Conservation (phyloP, 2,888 invertebrate species). For the Morpho deidamia region DNA sequence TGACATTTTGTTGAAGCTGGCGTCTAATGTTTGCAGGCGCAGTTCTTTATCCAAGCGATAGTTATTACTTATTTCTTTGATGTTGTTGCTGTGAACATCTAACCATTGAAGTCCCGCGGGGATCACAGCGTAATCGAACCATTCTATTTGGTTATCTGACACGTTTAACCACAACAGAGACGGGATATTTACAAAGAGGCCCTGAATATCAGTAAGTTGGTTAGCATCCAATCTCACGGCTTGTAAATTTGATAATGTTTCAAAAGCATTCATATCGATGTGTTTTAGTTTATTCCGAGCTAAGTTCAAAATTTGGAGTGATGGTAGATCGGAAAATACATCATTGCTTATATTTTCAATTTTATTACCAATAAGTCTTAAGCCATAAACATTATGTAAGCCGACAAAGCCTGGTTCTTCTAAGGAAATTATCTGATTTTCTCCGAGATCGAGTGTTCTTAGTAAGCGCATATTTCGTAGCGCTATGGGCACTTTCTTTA, state of each 20-base stretch:
- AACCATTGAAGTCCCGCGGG: slow-evolving; percentile 91
- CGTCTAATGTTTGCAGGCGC: slow-evolving; percentile 89
- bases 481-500: slow-evolving; percentile 88
- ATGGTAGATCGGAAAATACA: slow-evolving; percentile 87
- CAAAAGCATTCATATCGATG: slow-evolving; percentile 90
- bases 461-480: slow-evolving; percentile 91
- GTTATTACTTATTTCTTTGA: slow-evolving; percentile 87
- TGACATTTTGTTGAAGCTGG: slow-evolving; percentile 92
- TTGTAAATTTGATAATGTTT: slow-evolving; percentile 87
- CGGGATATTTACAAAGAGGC: slow-evolving; percentile 89
- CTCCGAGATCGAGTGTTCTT: slow-evolving; percentile 92
- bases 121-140: slow-evolving; percentile 92
- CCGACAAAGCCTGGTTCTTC: slow-evolving; percentile 90
- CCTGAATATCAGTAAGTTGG: slow-evolving; percentile 88
- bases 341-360: slow-evolving; percentile 89
- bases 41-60: slow-evolving; percentile 84
- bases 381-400: slow-evolving; percentile 90
- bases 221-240: slow-evolving; percentile 93
- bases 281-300: slow-evolving; percentile 89
- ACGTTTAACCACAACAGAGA: slow-evolving; percentile 93
- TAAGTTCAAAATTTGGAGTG: slow-evolving; percentile 91
- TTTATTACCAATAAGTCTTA: slow-evolving; percentile 93
- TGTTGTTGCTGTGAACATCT: slow-evolving; percentile 92
- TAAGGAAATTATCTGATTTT: slow-evolving; percentile 90
- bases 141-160: slow-evolving; percentile 92